Percentiles rank a stretch among this genome's conserved stretches.
These are phyloP conservation scores for Agapornis roseicollis DNA, from an alignment of 2,113 vertebrate genomes.

Conservation along the genomic window DNA sequence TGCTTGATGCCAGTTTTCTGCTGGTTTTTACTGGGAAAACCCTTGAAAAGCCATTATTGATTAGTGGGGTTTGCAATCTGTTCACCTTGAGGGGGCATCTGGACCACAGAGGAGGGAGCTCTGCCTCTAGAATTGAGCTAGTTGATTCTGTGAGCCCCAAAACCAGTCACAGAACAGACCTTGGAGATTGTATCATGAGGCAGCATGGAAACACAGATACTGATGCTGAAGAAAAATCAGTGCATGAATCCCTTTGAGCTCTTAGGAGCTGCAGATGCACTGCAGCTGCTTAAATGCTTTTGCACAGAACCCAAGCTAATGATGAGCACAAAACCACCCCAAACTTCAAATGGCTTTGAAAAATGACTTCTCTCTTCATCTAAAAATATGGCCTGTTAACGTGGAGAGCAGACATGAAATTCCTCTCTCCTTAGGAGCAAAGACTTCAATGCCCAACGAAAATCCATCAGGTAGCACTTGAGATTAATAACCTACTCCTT, in stretches of 20 bases:
- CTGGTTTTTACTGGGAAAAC: background rate
- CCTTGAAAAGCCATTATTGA: background rate
- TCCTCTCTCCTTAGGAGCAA: background rate
- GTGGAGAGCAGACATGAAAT: background rate
- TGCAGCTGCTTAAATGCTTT: background rate
- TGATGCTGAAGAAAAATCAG: background rate
- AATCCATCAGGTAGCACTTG: background rate
- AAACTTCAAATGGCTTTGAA: background rate
- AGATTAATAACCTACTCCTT: background rate
- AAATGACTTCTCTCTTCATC: background rate
- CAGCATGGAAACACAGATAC: background rate
- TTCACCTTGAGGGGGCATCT: background rate
- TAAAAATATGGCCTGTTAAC: background rate
- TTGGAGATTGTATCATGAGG: background rate
- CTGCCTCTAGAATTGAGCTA: background rate
- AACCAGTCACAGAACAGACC: background rate
- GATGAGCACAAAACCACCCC: background rate
- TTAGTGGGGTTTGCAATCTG: background rate
- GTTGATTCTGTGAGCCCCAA: background rate
- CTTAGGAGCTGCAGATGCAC: background rate
- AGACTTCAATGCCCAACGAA: background rate
- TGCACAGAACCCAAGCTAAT: background rate
- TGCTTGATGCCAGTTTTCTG: fast-evolving
- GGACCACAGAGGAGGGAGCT: background rate
- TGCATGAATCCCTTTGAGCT: background rate